phyloP scores from a whole-genome alignment of 2,888 invertebrate genomes.

The Leptothorax acervorum region DNA sequence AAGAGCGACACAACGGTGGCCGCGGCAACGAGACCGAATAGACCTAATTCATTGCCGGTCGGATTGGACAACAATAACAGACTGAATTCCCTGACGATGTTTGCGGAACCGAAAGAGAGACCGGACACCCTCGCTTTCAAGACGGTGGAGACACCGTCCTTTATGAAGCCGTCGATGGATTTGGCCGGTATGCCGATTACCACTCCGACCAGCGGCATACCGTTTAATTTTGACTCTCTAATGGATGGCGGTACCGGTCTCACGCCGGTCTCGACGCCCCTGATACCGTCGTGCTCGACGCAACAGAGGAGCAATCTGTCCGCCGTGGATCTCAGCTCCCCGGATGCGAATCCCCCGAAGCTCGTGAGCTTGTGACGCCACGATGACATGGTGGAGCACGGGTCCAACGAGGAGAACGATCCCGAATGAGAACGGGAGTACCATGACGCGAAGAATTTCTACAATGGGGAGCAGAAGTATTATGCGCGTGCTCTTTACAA shows the following conservation, averaged over 20 bases:
- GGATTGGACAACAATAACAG: constrained; percentile 84
- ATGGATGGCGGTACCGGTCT: constrained; percentile 97
- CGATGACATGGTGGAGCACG: constrained; percentile 76
- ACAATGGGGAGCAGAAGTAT: constrained; percentile 55
- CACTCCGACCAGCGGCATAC: constrained; percentile 95
- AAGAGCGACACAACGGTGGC: constrained; percentile 74
- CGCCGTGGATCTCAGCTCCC: constrained; percentile 89
- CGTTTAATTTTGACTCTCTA: constrained; percentile 96
- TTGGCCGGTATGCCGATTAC: constrained; percentile 94
- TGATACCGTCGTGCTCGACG: constrained; percentile 91
- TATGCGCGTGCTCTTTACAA: constrained; percentile 51
- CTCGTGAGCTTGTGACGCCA: constrained; percentile 93
- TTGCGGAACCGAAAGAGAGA: constrained; percentile 81
- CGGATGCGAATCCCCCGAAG: constrained; percentile 91
- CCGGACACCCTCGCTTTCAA: constrained; percentile 81
- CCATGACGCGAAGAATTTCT: constrained; percentile 68
- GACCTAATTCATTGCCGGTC: constrained; percentile 90
- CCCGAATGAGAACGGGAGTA: constrained; percentile 72
- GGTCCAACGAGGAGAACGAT: constrained; percentile 75
- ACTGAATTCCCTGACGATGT: constrained; percentile 85
- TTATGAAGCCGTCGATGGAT: constrained; percentile 87
- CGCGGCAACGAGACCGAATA: constrained; percentile 87
- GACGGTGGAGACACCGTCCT: constrained; percentile 82
- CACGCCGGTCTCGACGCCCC: constrained; percentile 93
- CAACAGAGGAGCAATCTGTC: constrained; percentile 91